Percentiles rank a stretch among this genome's conserved stretches.
Conservation (phyloP, 1,140 invertebrate species). For the Caligus rogercresseyi region DNA sequence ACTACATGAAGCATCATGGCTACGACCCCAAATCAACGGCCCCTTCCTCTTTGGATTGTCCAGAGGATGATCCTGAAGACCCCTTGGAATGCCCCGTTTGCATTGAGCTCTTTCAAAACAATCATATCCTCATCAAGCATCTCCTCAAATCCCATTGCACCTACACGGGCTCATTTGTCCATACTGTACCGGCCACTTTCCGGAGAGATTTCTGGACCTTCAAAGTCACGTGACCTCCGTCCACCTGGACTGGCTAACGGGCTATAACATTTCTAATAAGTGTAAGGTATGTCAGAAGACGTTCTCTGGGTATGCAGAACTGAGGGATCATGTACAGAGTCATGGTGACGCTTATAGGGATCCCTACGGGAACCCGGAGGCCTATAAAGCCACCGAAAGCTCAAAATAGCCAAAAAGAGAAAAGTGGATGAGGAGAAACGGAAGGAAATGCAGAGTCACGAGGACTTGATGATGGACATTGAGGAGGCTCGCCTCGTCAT, state of each 20-base stretch:
- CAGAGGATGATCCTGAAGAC: neutral
- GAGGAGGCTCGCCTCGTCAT: neutral
- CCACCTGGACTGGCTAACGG: slow-evolving; percentile 6
- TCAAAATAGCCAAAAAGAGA: neutral
- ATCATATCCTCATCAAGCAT: slow-evolving; percentile 12
- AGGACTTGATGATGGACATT: neutral
- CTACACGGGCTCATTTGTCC: slow-evolving; percentile 10
- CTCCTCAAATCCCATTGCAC: slow-evolving; percentile 5
- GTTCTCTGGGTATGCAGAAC: slow-evolving; percentile 9
- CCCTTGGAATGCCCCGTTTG: slow-evolving; percentile 1
- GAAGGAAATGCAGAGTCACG: neutral
- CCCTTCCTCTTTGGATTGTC: too few relatives aligned
- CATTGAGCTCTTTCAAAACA: neutral
- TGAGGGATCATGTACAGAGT: slow-evolving; percentile 14
- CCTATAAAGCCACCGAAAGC: neutral
- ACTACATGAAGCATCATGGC: slow-evolving; percentile 12
- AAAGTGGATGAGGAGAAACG: neutral
- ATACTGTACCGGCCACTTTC: slow-evolving; percentile 12
- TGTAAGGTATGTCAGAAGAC: slow-evolving; percentile 14
- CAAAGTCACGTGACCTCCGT: slow-evolving; percentile 8
- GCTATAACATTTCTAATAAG: slow-evolving; percentile 7
- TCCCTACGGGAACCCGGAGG: slow-evolving; percentile 1
- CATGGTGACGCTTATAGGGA: slow-evolving; percentile 14
- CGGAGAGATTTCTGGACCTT: slow-evolving; percentile 9
- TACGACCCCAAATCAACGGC: slow-evolving; percentile 1